These are phyloP conservation scores for Trachops cirrhosus DNA, from an alignment of 2,797 vertebrate species.

Conservation along the genomic window DNA sequence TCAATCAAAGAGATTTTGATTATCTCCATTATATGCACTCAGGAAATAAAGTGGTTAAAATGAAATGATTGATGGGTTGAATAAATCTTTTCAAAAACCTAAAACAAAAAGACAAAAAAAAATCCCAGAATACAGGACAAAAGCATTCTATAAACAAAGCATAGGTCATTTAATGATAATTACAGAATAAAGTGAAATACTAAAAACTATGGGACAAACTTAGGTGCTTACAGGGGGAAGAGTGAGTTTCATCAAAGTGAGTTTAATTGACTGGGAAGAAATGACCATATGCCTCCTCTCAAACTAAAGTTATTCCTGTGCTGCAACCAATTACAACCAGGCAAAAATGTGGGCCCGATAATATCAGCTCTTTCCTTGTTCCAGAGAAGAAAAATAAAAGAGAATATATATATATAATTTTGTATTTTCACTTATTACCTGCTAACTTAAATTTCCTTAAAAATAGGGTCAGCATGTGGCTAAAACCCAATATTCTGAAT, in stretches of 20 bases:
- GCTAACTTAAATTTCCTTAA: neutral
- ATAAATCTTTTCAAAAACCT: neutral
- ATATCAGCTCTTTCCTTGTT: neutral
- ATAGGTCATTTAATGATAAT: neutral
- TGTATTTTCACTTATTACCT: neutral
- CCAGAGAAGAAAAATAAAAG: neutral
- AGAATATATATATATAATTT: neutral
- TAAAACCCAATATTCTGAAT: neutral
- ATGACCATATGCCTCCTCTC: neutral
- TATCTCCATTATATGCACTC: neutral
- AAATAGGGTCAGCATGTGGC: neutral
- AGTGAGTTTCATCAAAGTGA: neutral
- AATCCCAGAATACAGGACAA: neutral
- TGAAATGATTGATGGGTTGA: neutral
- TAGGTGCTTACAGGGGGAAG: neutral
- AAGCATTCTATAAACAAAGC: neutral
- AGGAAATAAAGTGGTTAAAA: neutral
- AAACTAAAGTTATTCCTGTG: neutral
- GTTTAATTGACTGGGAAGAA: neutral
- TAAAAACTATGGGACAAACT: neutral
- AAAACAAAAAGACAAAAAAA: neutral
- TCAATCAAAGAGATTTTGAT: neutral
- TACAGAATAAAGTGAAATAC: neutral
- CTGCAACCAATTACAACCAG: neutral
- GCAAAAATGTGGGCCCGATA: neutral